phyloP scores from a whole-genome alignment of 2,888 invertebrate species.

The Platycheirus albimanus region DNA sequence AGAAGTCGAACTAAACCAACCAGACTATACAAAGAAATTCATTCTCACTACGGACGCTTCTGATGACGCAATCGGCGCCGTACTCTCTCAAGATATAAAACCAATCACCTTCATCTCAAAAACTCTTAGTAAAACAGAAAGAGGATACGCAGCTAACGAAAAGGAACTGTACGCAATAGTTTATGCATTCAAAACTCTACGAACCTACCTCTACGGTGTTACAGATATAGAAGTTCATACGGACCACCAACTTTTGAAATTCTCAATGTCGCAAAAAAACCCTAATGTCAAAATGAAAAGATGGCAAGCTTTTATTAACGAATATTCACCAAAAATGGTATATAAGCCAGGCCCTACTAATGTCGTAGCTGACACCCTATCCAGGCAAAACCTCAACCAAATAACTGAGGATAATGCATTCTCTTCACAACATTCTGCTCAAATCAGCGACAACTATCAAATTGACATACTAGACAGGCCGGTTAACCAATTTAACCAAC shows the following conservation, averaged over 20 bases:
- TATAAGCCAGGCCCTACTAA: constrained; percentile 63
- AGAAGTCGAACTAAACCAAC: neutral
- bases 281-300: constrained; percentile 62
- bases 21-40: constrained; percentile 29
- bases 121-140: neutral
- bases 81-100: constrained; percentile 76
- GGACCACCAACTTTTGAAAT: constrained; percentile 70
- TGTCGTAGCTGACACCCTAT: constrained; percentile 58
- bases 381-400: constrained; percentile 42
- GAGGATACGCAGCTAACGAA: constrained; percentile 1
- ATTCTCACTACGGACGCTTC: constrained; percentile 77
- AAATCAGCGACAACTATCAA: neutral
- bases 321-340: constrained; percentile 42
- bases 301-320: constrained; percentile 62
- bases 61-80: constrained; percentile 76
- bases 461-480: neutral
- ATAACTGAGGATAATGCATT: constrained; percentile 15
- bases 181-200: constrained; percentile 2
- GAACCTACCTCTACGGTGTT: constrained; percentile 15
- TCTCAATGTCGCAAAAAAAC: constrained; percentile 64
- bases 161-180: constrained; percentile 21
- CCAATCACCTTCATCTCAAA: neutral
- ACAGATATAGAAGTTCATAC: neutral
- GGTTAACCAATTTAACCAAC: constrained; percentile 4
- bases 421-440: neutral